Evolutionary conservation across 2,113 vertebrate genomes (phyloP), one percentile per base, ranked within the genome.

Genomic region (Heterotilapia buettikoferi): DNA sequence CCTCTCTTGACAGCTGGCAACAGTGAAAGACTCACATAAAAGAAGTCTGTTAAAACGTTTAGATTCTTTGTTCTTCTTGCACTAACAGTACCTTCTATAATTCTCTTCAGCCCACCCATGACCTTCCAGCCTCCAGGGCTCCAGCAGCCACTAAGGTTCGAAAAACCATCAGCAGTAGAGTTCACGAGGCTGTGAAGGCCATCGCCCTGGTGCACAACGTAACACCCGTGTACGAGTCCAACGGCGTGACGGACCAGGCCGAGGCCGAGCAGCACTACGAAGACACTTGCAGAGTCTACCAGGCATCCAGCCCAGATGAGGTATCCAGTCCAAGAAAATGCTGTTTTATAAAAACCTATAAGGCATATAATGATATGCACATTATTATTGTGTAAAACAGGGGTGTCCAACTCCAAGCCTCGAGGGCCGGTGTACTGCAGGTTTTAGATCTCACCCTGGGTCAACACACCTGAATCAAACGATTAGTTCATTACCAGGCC

Each of bases 241-340:
- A 98, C 0, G 98, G 98, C 0, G 98, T 98, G 90, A 98, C 99
- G 0, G 99, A 99, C 94, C 98, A 98, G 95, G 98, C 99, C 0
- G 98, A 99, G 94, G 99, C 99, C 0, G 99, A 99, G 95, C 97
- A 98, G 83, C 98, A 98, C 88, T 99, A 98, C 0, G 98, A 99
- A 80, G 99, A 99, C 79, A 98, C 98, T 0, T 99, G 99, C 95
- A 94, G 99, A 3, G 98, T 98, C 6, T 99, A 99, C 95, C 99
- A 99, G 97, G 98, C 98, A 0, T 97, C 99, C 94, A 99, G 98
- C 92, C 99, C 99, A 0, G 99, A 99, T 2, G 99, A 99, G 99
- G 99, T 99, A 94, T 2, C 11, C 24, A 56, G 26, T 31, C 9
- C 71, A 76, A 12, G 16, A 19, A 76, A 18, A 18, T 29, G 6